phyloP scores from a whole-genome alignment of 2,797 vertebrate genomes.

The Florisuga fusca region DNA sequence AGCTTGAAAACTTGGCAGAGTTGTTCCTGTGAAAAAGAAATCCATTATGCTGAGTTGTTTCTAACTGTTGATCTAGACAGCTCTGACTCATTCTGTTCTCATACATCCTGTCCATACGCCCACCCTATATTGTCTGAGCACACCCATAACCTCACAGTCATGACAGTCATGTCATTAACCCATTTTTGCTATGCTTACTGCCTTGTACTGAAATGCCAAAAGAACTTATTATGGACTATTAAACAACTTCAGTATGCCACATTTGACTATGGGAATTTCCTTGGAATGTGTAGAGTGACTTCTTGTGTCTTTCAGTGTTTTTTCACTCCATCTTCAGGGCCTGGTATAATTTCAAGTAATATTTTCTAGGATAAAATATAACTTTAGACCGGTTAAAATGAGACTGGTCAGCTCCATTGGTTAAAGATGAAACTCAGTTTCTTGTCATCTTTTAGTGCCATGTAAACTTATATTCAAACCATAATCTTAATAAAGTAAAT shows the following conservation, averaged over 20 bases:
- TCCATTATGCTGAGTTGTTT: not conserved
- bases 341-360: not conserved
- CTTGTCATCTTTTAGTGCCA: not conserved
- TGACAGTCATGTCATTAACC: not conserved
- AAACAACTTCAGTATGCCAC: not conserved
- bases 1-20: not conserved
- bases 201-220: not conserved
- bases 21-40: not conserved
- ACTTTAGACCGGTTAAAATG: not conserved
- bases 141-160: not conserved
- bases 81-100: conserved; percentile 29
- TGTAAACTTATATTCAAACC: not conserved
- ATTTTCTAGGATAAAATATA: not conserved
- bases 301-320: not conserved
- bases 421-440: not conserved
- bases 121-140: not conserved
- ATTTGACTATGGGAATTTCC: not conserved
- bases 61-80: not conserved
- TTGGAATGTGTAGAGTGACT: not conserved
- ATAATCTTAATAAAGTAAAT: not conserved
- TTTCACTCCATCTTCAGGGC: not conserved
- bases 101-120: not conserved
- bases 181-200: not conserved
- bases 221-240: not conserved
- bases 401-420: not conserved